Conservation (phyloP, 2,113 vertebrate genomes). For the Holacanthus passer region DNA sequence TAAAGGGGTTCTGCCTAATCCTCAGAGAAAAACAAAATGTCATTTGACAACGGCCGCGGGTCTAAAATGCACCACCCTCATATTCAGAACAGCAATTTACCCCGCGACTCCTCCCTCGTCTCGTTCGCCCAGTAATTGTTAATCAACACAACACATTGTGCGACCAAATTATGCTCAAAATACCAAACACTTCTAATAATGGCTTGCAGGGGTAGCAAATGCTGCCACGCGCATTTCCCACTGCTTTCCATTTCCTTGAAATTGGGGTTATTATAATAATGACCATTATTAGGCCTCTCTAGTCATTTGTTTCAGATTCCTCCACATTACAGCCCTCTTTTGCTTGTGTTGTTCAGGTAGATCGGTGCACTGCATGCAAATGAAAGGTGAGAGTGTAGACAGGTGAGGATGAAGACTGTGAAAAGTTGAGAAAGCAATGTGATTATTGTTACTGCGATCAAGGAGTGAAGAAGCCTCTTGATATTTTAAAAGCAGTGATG, state of each 20-base stretch:
- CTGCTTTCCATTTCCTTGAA: constrained; percentile 80
- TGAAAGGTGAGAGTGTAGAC: constrained; percentile 17
- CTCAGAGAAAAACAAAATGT: constrained; percentile 78
- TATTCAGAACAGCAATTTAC: constrained; percentile 67
- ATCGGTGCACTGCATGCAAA: constrained; percentile 17
- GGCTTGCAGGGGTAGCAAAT: constrained; percentile 54
- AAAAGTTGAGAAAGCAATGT: constrained; percentile 2
- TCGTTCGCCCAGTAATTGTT: constrained; percentile 75
- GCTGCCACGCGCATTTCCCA: constrained; percentile 51
- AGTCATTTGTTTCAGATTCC: constrained; percentile 68
- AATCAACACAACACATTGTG: constrained; percentile 77
- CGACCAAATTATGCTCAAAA: constrained; percentile 64
- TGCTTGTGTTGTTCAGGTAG: constrained; percentile 19
- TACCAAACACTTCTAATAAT: constrained; percentile 69
- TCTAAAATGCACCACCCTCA: constrained; percentile 65
- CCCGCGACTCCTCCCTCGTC: constrained; percentile 52
- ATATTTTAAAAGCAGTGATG: neutral
- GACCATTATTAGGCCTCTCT: constrained; percentile 73
- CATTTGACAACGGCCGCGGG: constrained; percentile 66
- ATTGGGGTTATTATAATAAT: constrained; percentile 78
- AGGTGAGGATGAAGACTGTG: neutral
- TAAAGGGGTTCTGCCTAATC: constrained; percentile 80
- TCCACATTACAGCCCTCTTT: constrained; percentile 35
- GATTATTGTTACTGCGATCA: neutral
- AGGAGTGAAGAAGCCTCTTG: neutral